Evolutionary conservation across 1,140 invertebrate genomes (phyloP), one percentile per base, ranked within the genome.

Genomic region (Trissolcus basalis): DNA sequence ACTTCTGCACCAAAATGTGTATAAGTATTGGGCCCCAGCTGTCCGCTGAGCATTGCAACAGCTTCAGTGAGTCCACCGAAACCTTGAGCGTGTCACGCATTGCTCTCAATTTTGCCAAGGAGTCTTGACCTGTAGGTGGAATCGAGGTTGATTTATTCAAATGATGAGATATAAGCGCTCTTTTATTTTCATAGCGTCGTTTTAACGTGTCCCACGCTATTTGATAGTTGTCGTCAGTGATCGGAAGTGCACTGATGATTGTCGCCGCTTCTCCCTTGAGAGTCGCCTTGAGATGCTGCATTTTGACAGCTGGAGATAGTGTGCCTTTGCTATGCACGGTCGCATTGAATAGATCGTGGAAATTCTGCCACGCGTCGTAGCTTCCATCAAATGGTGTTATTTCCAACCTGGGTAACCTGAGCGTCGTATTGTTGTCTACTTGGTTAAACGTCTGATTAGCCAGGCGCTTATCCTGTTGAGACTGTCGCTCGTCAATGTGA

Each of bases 181-280:
- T 11, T 36, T 44, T 55, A 15, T 55, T 55, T 7, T 55, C 39
- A n/a, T 55, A 55, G 12, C 53, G 36, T 0, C n/a, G 14, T 8
- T 8, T 12, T 11, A 55, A 15, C 12, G n/a, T n/a, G 1, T 19
- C 13, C 4, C 12, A 4, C 0, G 53, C 33, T 3, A 13, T 44
- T 4, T 3, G 1, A 27, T 44, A 55, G n/a, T 55, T 55, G 1
- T 0, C 16, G 7, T 43, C 53, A 8, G 11, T 13, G 11, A 43
- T n/a, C 7, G 12, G 1, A 0, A 55, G 16, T 1, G 39, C n/a
- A 7, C 16, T 55, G 0, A 55, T 6, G 5, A 55, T 5, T 1
- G 10, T 32, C 7, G 16, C 15, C 0, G 39, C 53, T 27, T 54
- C 39, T 0, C 53, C 41, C 3, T 16, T 9, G 4, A 54, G 14